Evolutionary conservation across 2,888 invertebrate genomes (phyloP), one percentile per base, ranked within the genome.

Genomic region (Eremobia ochroleuca): DNA sequence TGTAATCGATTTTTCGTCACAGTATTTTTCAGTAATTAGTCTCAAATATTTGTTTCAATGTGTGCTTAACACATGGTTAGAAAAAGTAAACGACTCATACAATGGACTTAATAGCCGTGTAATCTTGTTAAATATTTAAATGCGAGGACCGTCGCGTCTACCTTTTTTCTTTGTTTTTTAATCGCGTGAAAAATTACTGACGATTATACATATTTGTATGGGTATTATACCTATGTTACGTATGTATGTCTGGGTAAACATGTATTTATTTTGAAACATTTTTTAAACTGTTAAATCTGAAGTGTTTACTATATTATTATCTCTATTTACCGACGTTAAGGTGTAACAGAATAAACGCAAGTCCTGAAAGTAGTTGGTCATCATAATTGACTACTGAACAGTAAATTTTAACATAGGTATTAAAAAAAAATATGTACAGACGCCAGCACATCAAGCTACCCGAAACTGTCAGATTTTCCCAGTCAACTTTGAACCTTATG

Each of bases 81-180:
- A 76, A 40, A 46, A 52, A 76, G 40, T 65, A 77, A 70, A 81
- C 49, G 66, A 72, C 21, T 64, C 52, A 28, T 58, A 88, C 78
- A 79, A 79, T 73, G 49, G 52, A 59, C 61, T 71, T 25, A 79
- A 86, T 72, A 64, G 58, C 55, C 76, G 62, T 76, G 77, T 81
- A 81, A 84, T 76, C 34, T 77, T 70, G 46, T 82, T 77, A 73
- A 82, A 84, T 79, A 88, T 85, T 81, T 73, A 74, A 82, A 85
- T 69, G 55, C n/a, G 58, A 59, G 18, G 46, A 67, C 70, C 65
- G 73, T 58, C 55, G 28, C 31, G 52, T 62, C n/a, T 61, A 64
- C 15, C 34, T 3, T 49, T 65, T 67, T 70, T 65, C 69, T 69
- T 78, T 83, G 69, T 65, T 58, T 66, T 59, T 64, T 34, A 70